Percentiles rank a stretch among this genome's conserved stretches.
phyloP scores from a whole-genome alignment of 2,113 vertebrate genomes.

The Alexandromys fortis region DNA sequence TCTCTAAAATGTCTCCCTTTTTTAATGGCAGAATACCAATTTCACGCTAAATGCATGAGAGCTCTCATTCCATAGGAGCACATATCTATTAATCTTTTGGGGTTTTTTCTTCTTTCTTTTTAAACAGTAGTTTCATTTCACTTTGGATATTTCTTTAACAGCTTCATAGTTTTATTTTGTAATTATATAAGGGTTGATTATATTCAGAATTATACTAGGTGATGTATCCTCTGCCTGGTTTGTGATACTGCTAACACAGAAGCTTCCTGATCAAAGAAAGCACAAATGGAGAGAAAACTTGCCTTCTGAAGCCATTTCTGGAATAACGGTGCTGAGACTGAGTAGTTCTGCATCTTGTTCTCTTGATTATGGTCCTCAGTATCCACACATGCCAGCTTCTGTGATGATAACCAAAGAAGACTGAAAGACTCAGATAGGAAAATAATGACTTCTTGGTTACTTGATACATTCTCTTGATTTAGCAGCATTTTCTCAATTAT shows the following conservation, averaged over 20 bases:
- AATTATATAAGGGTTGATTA: constrained; percentile 61
- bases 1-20: constrained; percentile 70
- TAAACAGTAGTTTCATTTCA: constrained; percentile 51
- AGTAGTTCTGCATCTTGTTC: constrained; percentile 29
- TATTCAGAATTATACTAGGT: constrained; percentile 36
- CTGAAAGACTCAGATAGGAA: neutral
- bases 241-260: constrained; percentile 39
- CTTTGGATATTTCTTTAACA: constrained; percentile 11
- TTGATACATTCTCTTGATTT: neutral
- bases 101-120: constrained; percentile 12
- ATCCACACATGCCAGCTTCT: neutral
- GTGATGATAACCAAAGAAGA: neutral
- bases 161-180: constrained; percentile 21
- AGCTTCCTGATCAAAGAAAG: neutral
- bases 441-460: neutral
- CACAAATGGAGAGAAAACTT: constrained; percentile 29
- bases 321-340: neutral
- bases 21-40: constrained; percentile 75
- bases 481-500: neutral
- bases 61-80: constrained; percentile 60
- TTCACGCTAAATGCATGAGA: constrained; percentile 75
- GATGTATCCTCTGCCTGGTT: constrained; percentile 34
- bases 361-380: neutral
- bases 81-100: constrained; percentile 66
- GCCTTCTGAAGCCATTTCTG: constrained; percentile 49